Evolutionary conservation across 2,888 invertebrate genomes (phyloP).

Genomic region (Lymantria dispar): DNA sequence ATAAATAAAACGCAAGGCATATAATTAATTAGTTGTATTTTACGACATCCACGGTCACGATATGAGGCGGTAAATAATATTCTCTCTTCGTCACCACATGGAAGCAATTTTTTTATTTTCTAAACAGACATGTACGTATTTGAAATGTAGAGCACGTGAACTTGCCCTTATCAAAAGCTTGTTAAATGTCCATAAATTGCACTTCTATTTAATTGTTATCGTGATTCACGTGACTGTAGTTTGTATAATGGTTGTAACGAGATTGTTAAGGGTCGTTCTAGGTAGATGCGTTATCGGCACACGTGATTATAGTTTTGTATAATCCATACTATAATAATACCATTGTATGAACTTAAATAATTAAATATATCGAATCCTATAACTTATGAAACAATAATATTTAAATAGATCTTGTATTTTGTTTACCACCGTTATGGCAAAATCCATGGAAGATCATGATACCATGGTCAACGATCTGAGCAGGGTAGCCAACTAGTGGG

Average conservation of each 20-base stretch:
- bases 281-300: slow-evolving; percentile 19
- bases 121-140: background rate
- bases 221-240: slow-evolving; percentile 13
- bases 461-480: too few species aligned
- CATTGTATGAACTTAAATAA: slow-evolving; percentile 8
- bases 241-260: slow-evolving; percentile 14
- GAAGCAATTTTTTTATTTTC: too few species aligned
- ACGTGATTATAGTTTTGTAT: slow-evolving; percentile 25
- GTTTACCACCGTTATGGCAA: too few species aligned
- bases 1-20: too few species aligned
- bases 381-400: too few species aligned
- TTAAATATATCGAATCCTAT: background rate
- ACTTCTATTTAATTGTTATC: slow-evolving; percentile 5
- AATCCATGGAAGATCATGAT: too few species aligned
- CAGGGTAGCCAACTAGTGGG: too few species aligned
- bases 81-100: too few species aligned
- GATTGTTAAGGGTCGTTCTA: slow-evolving; percentile 19
- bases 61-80: too few species aligned
- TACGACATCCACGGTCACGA: too few species aligned
- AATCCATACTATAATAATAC: slow-evolving; percentile 18
- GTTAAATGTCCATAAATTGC: slow-evolving; percentile 6
- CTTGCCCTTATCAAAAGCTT: background rate
- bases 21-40: too few species aligned
- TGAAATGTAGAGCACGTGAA: background rate
- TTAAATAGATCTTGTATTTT: too few species aligned